These are phyloP conservation scores for Borostomias antarcticus DNA, from an alignment of 2,797 vertebrate genomes.

Conservation along the genomic window DNA sequence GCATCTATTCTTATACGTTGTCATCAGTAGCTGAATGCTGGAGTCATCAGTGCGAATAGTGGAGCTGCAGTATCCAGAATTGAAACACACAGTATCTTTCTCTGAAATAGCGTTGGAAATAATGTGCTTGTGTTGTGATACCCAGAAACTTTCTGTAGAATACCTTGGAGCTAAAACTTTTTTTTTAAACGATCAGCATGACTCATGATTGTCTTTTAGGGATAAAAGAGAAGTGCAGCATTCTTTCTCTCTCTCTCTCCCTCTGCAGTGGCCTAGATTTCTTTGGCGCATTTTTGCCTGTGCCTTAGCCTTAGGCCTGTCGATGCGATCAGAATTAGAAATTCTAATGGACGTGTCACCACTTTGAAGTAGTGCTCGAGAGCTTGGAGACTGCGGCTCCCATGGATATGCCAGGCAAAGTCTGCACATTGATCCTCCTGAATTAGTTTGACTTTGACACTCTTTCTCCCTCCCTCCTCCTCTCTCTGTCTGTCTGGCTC, in stretches of 20 bases:
- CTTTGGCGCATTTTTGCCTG: conserved; percentile 42
- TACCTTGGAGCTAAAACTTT: neutral
- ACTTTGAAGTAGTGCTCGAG: conserved; percentile 74
- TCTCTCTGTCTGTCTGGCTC: neutral
- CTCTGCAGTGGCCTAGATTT: conserved; percentile 60
- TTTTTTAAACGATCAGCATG: conserved; percentile 8
- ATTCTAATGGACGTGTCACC: conserved; percentile 70
- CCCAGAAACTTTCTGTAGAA: neutral
- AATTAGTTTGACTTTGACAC: conserved; percentile 68
- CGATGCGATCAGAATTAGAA: conserved; percentile 71
- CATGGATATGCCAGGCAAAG: conserved; percentile 61
- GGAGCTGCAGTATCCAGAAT: too few relatives aligned
- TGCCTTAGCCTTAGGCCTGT: conserved; percentile 60
- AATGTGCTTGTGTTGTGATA: neutral
- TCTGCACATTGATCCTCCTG: conserved; percentile 67
- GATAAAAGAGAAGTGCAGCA: neutral
- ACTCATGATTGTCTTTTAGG: conserved; percentile 5
- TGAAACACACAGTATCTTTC: neutral
- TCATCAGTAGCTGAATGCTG: too few relatives aligned
- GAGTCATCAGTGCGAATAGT: too few relatives aligned
- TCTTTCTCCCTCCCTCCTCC: conserved; percentile 32
- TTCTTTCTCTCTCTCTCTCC: conserved; percentile 14
- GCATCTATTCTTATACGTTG: too few relatives aligned
- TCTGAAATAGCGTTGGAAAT: neutral
- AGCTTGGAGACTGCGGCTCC: conserved; percentile 65